Evolutionary conservation across 30 jellyfish, hydroid and myxozoan genomes (phyloP).

Genomic region (Hydractinia echinata): DNA sequence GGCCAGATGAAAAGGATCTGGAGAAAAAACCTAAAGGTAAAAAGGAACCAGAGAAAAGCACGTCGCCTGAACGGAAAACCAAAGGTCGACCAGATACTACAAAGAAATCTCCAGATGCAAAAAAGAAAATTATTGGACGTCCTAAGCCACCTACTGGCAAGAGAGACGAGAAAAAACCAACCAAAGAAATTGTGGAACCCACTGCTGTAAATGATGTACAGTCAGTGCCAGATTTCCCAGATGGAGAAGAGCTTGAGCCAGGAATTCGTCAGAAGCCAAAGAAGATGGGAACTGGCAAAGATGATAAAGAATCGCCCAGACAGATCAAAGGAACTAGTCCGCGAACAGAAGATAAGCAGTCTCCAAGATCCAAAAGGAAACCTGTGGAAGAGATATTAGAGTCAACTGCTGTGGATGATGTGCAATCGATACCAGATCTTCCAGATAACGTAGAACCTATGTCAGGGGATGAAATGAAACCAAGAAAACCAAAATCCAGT

Average conservation of each 20-base stretch:
- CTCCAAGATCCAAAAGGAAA: too few species aligned
- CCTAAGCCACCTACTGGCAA: not conserved
- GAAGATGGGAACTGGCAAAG: not conserved
- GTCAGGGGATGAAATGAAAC: not conserved
- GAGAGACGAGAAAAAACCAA: slow-evolving; percentile 3
- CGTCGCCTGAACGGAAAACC: not conserved
- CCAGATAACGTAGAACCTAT: not conserved
- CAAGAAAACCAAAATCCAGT: not conserved
- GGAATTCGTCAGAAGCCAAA: too few species aligned
- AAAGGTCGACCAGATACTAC: not conserved
- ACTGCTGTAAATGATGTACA: not conserved
- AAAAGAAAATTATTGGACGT: not conserved
- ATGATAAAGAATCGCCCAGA: not conserved
- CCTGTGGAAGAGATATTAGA: not conserved
- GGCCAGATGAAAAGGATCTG: slow-evolving; percentile 12
- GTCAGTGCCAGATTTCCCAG: not conserved
- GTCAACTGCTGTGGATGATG: too few species aligned
- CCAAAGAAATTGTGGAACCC: slow-evolving; percentile 25
- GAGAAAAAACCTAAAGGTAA: not conserved
- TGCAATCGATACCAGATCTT: not conserved
- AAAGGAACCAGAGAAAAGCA: not conserved
- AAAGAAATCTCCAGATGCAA: not conserved
- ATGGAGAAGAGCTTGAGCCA: not conserved
- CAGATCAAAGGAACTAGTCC: not conserved
- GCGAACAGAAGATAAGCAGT: slow-evolving; percentile 14